phyloP scores from a whole-genome alignment of 2,113 vertebrate genomes.

The Turdus rufiventris region DNA sequence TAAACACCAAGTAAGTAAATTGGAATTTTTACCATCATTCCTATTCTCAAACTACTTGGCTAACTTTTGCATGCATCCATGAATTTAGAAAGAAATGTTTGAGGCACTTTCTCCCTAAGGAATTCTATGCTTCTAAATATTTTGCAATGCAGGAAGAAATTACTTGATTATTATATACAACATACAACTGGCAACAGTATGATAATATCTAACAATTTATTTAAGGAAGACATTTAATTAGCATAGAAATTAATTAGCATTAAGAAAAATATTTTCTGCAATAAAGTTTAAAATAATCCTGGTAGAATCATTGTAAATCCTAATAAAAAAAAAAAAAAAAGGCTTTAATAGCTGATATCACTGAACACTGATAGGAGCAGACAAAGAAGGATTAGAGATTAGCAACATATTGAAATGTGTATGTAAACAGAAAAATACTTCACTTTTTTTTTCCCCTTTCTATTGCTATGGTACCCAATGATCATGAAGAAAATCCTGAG shows the following conservation, averaged over 20 bases:
- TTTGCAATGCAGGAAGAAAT: neutral
- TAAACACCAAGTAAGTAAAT: neutral
- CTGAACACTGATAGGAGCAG: neutral
- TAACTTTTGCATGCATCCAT: neutral
- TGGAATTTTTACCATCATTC: neutral
- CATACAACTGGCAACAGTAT: neutral
- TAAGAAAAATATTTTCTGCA: neutral
- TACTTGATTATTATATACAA: neutral
- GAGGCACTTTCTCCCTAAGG: neutral
- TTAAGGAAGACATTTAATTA: neutral
- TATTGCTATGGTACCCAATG: constrained; percentile 2
- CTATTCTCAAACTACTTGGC: neutral
- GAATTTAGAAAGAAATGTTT: neutral
- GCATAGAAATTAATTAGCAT: neutral
- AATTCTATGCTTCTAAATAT: neutral
- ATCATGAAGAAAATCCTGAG: constrained; percentile 34
- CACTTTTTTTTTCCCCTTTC: neutral
- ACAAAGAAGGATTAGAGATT: constrained; percentile 23
- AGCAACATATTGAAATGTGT: constrained; percentile 18
- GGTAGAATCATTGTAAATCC: neutral
- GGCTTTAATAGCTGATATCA: neutral
- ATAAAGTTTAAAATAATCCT: neutral
- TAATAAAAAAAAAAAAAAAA: neutral
- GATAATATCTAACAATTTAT: neutral
- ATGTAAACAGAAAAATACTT: constrained; percentile 7